Evolutionary conservation across 2,797 vertebrate genomes (phyloP).

Genomic region (Astyanax mexicanus): DNA sequence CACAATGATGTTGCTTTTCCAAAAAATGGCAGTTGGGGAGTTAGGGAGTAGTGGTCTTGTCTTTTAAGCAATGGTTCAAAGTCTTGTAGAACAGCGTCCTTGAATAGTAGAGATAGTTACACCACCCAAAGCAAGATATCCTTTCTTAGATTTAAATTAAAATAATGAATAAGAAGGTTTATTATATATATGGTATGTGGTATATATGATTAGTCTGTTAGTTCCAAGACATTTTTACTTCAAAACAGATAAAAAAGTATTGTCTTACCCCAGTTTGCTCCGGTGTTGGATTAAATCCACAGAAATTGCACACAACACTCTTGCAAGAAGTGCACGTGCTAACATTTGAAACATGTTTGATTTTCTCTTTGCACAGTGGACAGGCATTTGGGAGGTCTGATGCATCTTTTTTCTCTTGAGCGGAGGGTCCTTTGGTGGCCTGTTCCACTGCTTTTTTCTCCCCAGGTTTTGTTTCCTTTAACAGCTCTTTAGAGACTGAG

Average conservation of each 20-base stretch:
- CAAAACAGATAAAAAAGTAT: background rate
- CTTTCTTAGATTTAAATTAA: too few species aligned
- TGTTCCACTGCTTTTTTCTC: constrained; percentile 56
- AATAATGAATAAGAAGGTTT: too few species aligned
- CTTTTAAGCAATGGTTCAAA: too few species aligned
- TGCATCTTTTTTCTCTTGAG: constrained; percentile 43
- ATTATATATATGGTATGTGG: too few species aligned
- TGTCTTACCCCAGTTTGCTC: constrained; percentile 82
- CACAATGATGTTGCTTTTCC: too few species aligned
- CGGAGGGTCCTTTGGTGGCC: constrained; percentile 56
- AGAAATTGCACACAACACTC: constrained; percentile 83
- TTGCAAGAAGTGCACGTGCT: constrained; percentile 85
- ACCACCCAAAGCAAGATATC: too few species aligned
- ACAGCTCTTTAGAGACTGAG: constrained; percentile 1
- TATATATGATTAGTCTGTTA: too few species aligned
- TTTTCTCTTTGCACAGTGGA: constrained; percentile 82
- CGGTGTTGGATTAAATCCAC: constrained; percentile 87
- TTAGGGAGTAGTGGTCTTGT: too few species aligned
- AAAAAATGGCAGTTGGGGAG: too few species aligned
- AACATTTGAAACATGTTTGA: constrained; percentile 82
- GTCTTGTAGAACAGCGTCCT: too few species aligned
- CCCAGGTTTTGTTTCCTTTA: constrained; percentile 30
- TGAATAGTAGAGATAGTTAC: too few species aligned
- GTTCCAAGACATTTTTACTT: background rate
- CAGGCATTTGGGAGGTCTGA: constrained; percentile 65